phyloP scores from a whole-genome alignment of 2,113 vertebrate species.

The Nothobranchius kuhntae region DNA sequence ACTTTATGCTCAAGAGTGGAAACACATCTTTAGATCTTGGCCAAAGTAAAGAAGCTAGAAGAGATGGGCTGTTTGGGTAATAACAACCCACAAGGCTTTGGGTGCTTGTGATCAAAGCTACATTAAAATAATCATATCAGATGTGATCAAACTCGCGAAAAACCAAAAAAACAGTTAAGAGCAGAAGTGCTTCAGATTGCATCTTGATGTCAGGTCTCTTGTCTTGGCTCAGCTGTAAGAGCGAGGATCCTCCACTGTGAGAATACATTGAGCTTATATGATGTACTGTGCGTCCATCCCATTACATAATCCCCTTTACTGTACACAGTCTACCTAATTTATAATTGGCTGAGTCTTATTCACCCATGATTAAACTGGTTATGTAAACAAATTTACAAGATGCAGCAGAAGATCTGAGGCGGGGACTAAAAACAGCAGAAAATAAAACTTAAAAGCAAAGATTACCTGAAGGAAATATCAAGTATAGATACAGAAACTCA shows the following conservation, averaged over 20 bases:
- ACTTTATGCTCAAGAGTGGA: too few species aligned
- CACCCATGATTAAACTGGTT: constrained; percentile 2
- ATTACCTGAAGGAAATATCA: neutral
- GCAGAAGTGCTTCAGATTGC: constrained; percentile 18
- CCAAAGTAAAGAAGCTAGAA: neutral
- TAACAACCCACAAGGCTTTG: neutral
- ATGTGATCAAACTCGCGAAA: neutral
- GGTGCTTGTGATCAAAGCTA: neutral
- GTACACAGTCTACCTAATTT: neutral
- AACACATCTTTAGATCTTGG: too few species aligned
- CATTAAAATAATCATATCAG: neutral
- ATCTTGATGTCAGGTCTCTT: constrained; percentile 26
- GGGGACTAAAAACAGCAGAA: neutral
- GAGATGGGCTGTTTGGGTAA: neutral
- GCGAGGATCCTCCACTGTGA: neutral
- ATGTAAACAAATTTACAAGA: neutral
- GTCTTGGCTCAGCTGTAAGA: neutral
- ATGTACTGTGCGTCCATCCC: neutral
- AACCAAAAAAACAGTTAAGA: constrained; percentile 15
- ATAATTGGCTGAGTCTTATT: neutral
- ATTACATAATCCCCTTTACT: neutral
- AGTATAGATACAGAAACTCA: neutral
- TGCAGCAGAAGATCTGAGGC: neutral
- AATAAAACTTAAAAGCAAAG: neutral
- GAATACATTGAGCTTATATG: neutral